Percentiles rank a stretch among this genome's conserved stretches.
These are phyloP conservation scores for Liparis tanakae DNA, from an alignment of 2,797 vertebrate genomes.

Conservation along the genomic window DNA sequence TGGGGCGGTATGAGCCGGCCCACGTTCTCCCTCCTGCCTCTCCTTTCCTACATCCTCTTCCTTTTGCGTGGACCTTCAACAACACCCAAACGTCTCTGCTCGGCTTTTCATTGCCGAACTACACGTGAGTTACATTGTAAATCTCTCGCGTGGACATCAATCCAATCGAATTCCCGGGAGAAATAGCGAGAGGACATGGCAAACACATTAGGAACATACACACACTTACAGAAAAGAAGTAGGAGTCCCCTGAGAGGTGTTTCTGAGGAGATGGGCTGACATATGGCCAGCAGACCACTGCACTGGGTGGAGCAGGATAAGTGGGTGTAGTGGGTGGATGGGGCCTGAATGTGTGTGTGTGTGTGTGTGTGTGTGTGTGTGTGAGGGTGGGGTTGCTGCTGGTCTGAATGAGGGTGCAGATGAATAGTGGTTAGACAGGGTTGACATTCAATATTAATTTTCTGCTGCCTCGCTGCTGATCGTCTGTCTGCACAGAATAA, in stretches of 20 bases:
- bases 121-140: not conserved
- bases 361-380: constrained; percentile 42
- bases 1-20: too few relatives aligned
- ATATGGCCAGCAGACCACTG: constrained; percentile 83
- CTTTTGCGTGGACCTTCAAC: not conserved
- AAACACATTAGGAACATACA: constrained; percentile 29
- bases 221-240: constrained; percentile 42
- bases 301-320: constrained; percentile 73
- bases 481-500: not conserved
- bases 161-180: not conserved
- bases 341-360: constrained; percentile 39
- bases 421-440: constrained; percentile 80
- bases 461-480: constrained; percentile 54
- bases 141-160: not conserved
- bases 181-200: constrained; percentile 45
- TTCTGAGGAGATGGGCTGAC: constrained; percentile 75
- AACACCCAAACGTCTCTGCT: not conserved
- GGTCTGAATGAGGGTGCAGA: constrained; percentile 69
- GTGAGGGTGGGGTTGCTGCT: constrained; percentile 72
- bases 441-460: constrained; percentile 78
- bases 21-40: not conserved
- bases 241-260: constrained; percentile 70
- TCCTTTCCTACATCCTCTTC: not conserved
- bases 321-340: constrained; percentile 43
- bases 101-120: not conserved